Evolutionary conservation across 2,888 invertebrate genomes (phyloP), one percentile per base, ranked within the genome.

Genomic region (Invenusta paracnida): DNA sequence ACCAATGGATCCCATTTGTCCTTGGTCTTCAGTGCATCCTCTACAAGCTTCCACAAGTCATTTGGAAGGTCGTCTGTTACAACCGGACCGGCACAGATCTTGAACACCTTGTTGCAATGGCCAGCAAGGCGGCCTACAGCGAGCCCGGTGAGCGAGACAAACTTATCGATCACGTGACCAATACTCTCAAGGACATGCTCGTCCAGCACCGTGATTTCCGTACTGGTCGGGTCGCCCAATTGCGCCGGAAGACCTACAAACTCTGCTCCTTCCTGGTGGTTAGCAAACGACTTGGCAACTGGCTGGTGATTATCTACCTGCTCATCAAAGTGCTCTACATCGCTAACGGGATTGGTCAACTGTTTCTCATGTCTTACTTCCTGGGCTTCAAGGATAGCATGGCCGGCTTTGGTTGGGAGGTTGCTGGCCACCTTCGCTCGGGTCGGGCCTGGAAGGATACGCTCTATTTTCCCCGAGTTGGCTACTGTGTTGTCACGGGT

Each of bases 251-350:
- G 5, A 31, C 79, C 5, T 11, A 1, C 23, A 83, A 83, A 23
- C 13, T 86, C 5, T 67, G 28, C 67, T 28, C 13, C n/a, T 27
- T 67, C 5, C 2, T 29, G 17, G 28, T 67, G 2, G 0, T 30
- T 1, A 30, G 86, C 25, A 86, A 86, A 29, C 2, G 87, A 11
- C 25, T 31, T 2, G 86, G 86, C 29, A 83, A 79, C 11, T 86
- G 82, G 30, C 82, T 86, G 1, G 66, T 73, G 1, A 13, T 25
- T 23, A n/a, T 31, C 1, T 86, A 86, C 67, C 23, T 86, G 13
- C 23, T 87, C 17, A 87, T 85, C 0, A 86, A 87, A 79, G 5
- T 87, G n/a, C 67, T 87, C n/a, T 87, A 87, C 82, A n/a, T 87
- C 1, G 85, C 82, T 30, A 83, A 87, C 28, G 85, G 82, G 0